Conservation (phyloP, 2,113 vertebrate species). For the Cyprinodon brontotheroides region DNA sequence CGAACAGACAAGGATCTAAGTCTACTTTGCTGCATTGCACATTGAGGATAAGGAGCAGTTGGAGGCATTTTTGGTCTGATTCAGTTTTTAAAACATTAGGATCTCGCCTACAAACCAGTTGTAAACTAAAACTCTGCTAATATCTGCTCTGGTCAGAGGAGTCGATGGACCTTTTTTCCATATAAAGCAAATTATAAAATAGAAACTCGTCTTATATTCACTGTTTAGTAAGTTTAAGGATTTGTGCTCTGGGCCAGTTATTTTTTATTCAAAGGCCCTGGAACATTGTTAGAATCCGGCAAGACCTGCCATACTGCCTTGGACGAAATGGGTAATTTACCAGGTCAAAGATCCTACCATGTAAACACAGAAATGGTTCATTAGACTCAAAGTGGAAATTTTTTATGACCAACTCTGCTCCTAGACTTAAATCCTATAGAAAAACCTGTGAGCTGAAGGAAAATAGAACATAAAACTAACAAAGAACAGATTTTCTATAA, state of each 20-base stretch:
- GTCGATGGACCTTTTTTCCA: neutral
- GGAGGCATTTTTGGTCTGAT: neutral
- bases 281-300: neutral
- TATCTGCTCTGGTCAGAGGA: neutral
- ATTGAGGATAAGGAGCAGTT: neutral
- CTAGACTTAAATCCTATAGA: no score
- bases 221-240: neutral
- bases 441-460: no score
- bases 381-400: no score
- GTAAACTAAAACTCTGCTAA: neutral
- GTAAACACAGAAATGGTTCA: neutral
- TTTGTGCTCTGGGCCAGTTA: neutral
- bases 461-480: no score
- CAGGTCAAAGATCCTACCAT: no score
- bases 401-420: no score
- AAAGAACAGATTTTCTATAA: no score
- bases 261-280: no score
- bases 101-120: neutral
- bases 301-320: neutral
- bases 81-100: neutral
- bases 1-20: neutral
- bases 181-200: neutral
- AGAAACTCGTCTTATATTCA: neutral
- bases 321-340: neutral
- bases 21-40: neutral